Conservation (phyloP, 2,888 invertebrate species). For the Dryobota labecula region DNA sequence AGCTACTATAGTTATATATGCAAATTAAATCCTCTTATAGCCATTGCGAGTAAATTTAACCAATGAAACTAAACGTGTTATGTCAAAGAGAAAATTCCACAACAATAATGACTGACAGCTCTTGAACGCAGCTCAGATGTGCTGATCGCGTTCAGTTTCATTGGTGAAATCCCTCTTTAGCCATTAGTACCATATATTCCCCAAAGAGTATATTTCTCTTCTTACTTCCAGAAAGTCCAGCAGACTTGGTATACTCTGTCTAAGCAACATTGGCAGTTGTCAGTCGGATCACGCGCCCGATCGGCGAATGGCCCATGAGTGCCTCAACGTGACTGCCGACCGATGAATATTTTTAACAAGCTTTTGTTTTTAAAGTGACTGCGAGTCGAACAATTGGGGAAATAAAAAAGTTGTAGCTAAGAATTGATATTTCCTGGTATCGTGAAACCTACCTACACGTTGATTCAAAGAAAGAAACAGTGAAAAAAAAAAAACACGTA, state of each 20-base stretch:
- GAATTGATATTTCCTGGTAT: constrained; percentile 7
- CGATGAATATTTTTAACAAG: constrained; percentile 74
- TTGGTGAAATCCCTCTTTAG: too few relatives aligned
- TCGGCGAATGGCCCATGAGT: constrained; percentile 76
- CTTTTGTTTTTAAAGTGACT: constrained; percentile 71
- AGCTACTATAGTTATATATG: too few relatives aligned
- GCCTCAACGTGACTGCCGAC: constrained; percentile 73
- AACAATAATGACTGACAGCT: too few relatives aligned
- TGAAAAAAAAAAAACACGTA: not conserved
- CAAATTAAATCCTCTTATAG: too few relatives aligned
- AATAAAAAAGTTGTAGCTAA: constrained; percentile 17
- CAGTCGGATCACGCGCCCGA: constrained; percentile 76
- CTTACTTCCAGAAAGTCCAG: not conserved
- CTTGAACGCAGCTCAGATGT: too few relatives aligned
- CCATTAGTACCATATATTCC: too few relatives aligned
- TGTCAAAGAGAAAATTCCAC: too few relatives aligned
- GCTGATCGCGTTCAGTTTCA: too few relatives aligned
- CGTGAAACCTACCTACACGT: not conserved
- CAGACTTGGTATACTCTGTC: constrained; percentile 38
- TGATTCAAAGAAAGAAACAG: not conserved
- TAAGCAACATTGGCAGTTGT: constrained; percentile 45
- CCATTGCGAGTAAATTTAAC: too few relatives aligned
- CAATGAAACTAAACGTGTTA: too few relatives aligned
- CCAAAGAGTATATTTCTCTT: too few relatives aligned
- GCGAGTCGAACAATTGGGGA: constrained; percentile 33